Evolutionary conservation across 1,140 invertebrate species (phyloP).

Genomic region (Macrocentrus cingulum): DNA sequence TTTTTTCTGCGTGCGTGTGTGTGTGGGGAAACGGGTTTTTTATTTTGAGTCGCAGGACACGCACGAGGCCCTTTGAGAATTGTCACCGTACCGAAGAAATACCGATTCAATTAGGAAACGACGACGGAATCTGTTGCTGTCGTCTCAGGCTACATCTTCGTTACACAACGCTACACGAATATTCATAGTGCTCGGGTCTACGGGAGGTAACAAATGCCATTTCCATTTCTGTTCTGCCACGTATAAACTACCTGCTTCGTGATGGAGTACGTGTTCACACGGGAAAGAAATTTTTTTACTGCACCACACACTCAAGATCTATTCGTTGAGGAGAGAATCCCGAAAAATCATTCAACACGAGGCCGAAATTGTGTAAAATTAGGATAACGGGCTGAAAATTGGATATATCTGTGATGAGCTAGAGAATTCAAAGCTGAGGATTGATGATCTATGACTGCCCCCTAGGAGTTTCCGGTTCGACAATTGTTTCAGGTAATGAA

Average conservation of each 20-base stretch:
- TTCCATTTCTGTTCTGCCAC: neutral
- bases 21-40: neutral
- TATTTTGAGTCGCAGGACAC: neutral
- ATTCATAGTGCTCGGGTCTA: neutral
- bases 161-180: neutral
- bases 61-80: neutral
- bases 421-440: neutral
- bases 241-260: neutral
- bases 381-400: neutral
- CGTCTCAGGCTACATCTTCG: neutral
- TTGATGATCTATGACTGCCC: neutral
- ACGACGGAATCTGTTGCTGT: too few relatives aligned
- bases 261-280: neutral
- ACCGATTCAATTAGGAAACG: too few relatives aligned
- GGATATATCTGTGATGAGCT: neutral
- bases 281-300: neutral
- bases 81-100: too few relatives aligned
- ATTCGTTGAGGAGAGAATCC: too few relatives aligned
- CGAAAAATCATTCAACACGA: too few relatives aligned
- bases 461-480: neutral
- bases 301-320: neutral
- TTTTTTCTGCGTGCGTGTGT: constrained; percentile 4
- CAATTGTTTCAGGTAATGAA: constrained; percentile 7
- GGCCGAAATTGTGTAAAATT: too few relatives aligned
- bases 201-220: neutral